Evolutionary conservation across 2,888 invertebrate species (phyloP), one percentile per base, ranked within the genome.

Genomic region (Oxytorus armatus): DNA sequence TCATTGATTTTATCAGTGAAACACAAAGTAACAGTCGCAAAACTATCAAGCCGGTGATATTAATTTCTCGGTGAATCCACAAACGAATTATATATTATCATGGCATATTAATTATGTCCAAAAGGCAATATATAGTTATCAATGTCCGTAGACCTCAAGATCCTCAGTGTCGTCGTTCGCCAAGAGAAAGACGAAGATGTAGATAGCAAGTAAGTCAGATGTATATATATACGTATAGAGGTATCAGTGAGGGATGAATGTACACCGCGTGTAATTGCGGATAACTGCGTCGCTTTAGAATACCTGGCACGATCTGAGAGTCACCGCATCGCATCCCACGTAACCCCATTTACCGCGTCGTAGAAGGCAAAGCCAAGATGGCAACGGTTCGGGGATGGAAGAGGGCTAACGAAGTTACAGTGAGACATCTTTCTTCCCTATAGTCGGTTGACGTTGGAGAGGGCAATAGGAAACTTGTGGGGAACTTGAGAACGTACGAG

Each of bases 341-440:
- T 85, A 87, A 85, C 86, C 84, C 83, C 84, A 85, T 85, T 86
- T 86, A 87, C 85, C 86, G 57, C 82, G 87, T 86, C 88, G 86
- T 85, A 59, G 25, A 16, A 72, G 59, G 44, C 49, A 70, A 14
- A 49, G 44, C 88, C 90, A 91, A 91, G 91, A 91, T 91, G 91
- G 91, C 90, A 90, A 84, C 90, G 88, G n/a, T 85, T 86, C 86
- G 29, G 47, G 10, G 53, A n/a, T 61, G 49, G 68, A 81, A 83
- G 85, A 85, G 89, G 86, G 88, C 87, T 91, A 91, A 91, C 90
- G 85, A 89, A 90, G 89, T 91, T 91, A 91, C 74, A 82, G 83
- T 83, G 84, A 89, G 89, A 86, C 89, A 86, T 90, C 88, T 89
- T 83, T 85, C 87, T 89, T 87, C 86, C 33, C 25, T 44, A 21